Evolutionary conservation across 2,888 invertebrate species (phyloP), one percentile per base, ranked within the genome.

Genomic region (Drosophila ezoana): DNA sequence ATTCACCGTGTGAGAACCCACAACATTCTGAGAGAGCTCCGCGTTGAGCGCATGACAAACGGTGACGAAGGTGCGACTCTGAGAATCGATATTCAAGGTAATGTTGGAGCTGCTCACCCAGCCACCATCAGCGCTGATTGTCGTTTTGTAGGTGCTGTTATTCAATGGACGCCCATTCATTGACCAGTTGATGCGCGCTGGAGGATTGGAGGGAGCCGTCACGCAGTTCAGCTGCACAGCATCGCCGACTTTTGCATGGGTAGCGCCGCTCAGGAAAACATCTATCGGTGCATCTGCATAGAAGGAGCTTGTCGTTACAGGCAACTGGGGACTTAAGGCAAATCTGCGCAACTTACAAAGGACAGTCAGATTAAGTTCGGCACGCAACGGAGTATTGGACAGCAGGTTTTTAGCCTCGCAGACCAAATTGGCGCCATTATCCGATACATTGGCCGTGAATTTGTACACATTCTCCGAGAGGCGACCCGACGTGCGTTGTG

Each of bases 401-500:
- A 91, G 69, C 48, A 91, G 83, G 63, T 91, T 91, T 65, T 90
- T 91, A 9, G 91, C 91, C 57, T 91, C 91, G 37, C 91, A 91
- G 4, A 90, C 82, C 62, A 91, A 63, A 63, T 90, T 83, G 10
- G 91, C 90, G 6, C 89, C 90, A 59, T 91, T 89, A 53, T 91
- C 92, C 16, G 78, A 66, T 0, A 83, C 61, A 35, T 90, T 84
- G 3, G 86, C 91, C 11, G 87, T 80, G 49, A 91, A 91, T 60
- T 86, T 91, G 53, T 91, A 91, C 1, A 90, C 81, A 57, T 91
- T 91, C 62, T 91, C 91, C 32, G 91, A 91, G 2, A 91, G 79
- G 13, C 91, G 89, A n/a, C 91, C 91, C 23, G 91, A 89, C 28
- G 91, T 91, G 41, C 91, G 90, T 57, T 91, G 91, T 1, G 91